Evolutionary conservation across 2,888 invertebrate species (phyloP), one percentile per base, ranked within the genome.

Genomic region (Latrodectus hesperus): DNA sequence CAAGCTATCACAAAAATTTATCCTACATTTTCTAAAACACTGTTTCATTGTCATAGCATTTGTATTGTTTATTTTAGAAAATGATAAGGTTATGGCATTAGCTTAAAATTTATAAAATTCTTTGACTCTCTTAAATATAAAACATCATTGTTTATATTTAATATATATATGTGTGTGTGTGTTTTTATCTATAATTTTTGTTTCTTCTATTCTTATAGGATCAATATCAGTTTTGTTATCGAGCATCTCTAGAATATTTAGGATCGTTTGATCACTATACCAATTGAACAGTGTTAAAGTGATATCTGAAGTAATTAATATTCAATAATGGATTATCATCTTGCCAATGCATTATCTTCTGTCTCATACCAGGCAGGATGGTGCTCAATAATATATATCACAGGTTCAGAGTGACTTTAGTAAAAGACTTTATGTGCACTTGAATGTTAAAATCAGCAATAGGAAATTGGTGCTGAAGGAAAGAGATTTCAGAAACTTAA

Each of bases 181-280:
- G 17, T 60, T 60, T n/a, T 16, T 16, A n/a, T 9, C n/a, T 12
- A 12, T 16, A 22, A 22, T 22, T 14, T 10, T 22, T 68, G 12
- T 67, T 67, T 17, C 65, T 73, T 81, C 10, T 55, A 60, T 81
- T 22, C 22, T 22, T 84, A 1, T 51, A 89, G 89, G 99, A 99
- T 94, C 99, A 99, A 93, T 99, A 99, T 93, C 98, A 99, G 93
- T 99, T 99, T 94, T 99, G 99, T 94, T 99, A 99, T 94, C 96
- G 98, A 91, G 99, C 99, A 89, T 98, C 99, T 91, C 94, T 99
- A 92, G 99, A 99, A 93, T 99, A 99, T 94, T 95, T 99, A 92
- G 98, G 98, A 91, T 98, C 98, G 49, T 99, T 99, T 93, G 98
- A 99, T 94, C 98, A 99, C 93, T 97, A 97, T 89, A 89, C 90